Evolutionary conservation across 2,888 invertebrate species (phyloP).

Genomic region (Amiota minor): DNA sequence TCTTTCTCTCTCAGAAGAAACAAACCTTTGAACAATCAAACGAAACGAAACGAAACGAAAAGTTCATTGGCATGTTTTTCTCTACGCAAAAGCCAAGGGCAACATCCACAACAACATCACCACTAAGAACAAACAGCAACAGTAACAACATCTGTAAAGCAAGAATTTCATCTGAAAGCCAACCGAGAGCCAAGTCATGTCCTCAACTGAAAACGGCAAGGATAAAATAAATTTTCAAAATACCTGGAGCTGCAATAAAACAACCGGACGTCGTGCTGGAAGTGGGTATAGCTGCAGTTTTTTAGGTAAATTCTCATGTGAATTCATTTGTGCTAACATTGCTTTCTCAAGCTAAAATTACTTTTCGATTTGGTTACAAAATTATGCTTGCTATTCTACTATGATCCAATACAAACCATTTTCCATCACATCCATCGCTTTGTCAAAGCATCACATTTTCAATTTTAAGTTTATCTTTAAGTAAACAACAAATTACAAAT

Average conservation of each 20-base stretch:
- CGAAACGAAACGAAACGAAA: slow-evolving; percentile 40
- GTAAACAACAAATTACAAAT: slow-evolving; percentile 14
- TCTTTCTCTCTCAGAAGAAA: no score
- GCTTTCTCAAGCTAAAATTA: background rate
- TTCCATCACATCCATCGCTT: background rate
- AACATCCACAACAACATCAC: slow-evolving; percentile 24
- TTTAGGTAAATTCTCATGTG: slow-evolving; percentile 66
- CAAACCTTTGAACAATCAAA: slow-evolving; percentile 6
- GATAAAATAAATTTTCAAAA: slow-evolving; percentile 72
- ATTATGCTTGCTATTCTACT: background rate
- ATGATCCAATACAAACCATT: background rate
- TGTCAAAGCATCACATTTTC: slow-evolving; percentile 29
- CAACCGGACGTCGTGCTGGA: slow-evolving; percentile 72
- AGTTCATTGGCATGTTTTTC: slow-evolving; percentile 65
- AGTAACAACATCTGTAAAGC: slow-evolving; percentile 34
- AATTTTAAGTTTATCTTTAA: slow-evolving; percentile 12
- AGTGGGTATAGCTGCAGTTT: slow-evolving; percentile 74
- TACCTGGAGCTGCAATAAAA: slow-evolving; percentile 72
- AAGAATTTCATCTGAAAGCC: slow-evolving; percentile 31
- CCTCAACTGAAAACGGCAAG: slow-evolving; percentile 46
- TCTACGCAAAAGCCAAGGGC: slow-evolving; percentile 54
- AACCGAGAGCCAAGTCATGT: slow-evolving; percentile 21
- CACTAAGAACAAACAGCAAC: slow-evolving; percentile 30
- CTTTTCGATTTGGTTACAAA: background rate
- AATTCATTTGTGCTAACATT: slow-evolving; percentile 8